A percentile compares a stretch with the other conserved stretches of the same genome.
Evolutionary conservation across 2,113 vertebrate genomes (phyloP).

Genomic region (Gobiocypris rarus): DNA sequence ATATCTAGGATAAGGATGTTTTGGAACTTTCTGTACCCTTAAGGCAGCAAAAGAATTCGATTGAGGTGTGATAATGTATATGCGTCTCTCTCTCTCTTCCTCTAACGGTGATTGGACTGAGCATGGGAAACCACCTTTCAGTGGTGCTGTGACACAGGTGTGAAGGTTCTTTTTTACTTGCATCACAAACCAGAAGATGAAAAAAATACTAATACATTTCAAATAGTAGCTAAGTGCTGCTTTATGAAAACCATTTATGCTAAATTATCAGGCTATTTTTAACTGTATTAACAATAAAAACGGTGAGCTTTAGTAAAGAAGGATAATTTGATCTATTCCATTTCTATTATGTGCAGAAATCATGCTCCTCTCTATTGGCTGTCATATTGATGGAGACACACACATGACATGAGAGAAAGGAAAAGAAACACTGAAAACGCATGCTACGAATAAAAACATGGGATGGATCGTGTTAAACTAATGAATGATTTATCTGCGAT

Average conservation of each 20-base stretch:
- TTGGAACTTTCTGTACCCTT: background rate
- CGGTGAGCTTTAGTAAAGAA: too few species aligned
- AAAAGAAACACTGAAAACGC: background rate
- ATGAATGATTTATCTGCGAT: background rate
- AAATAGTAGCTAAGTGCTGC: background rate
- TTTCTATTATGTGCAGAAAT: background rate
- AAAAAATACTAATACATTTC: background rate
- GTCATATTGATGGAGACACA: background rate
- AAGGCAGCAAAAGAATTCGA: background rate
- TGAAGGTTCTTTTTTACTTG: background rate
- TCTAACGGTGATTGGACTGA: background rate
- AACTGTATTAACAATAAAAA: background rate
- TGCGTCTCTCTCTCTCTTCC: background rate
- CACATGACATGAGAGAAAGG: background rate
- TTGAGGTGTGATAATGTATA: background rate
- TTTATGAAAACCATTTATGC: background rate
- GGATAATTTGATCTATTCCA: background rate
- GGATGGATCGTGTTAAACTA: background rate
- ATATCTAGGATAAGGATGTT: background rate
- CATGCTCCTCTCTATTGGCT: background rate
- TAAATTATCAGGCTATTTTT: background rate
- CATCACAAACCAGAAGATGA: background rate
- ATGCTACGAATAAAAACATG: background rate
- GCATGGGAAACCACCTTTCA: background rate
- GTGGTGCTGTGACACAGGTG: background rate